A percentile compares a stretch with the other conserved stretches of the same genome.
These are phyloP conservation scores for Listronotus oregonensis DNA, from an alignment of 1,140 invertebrate species.

Conservation along the genomic window DNA sequence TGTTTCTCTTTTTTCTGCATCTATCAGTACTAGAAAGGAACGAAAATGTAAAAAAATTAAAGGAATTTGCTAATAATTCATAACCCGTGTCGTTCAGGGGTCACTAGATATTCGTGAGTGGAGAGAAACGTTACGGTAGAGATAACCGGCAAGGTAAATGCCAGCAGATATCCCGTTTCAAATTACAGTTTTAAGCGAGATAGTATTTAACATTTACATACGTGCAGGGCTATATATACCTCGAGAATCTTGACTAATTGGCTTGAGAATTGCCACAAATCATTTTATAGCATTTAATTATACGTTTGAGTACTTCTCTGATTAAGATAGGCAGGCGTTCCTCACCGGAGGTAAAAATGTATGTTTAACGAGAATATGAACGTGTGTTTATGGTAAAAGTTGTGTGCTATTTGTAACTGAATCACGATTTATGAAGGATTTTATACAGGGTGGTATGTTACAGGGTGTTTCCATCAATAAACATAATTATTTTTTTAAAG, in stretches of 20 bases:
- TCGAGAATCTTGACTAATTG: slow-evolving; percentile 23
- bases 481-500: no score
- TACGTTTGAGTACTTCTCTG: slow-evolving; percentile 24
- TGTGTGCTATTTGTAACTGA: no score
- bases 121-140: not conserved
- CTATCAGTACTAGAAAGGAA: no score
- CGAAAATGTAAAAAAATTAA: no score
- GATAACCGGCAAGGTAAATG: slow-evolving; percentile 2
- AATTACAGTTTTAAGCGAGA: not conserved
- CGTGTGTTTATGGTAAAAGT: slow-evolving; percentile 17
- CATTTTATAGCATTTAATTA: slow-evolving; percentile 33
- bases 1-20: no score
- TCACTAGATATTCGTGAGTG: slow-evolving; percentile 21
- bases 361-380: slow-evolving; percentile 15
- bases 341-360: slow-evolving; percentile 9
- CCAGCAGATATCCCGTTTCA: not conserved
- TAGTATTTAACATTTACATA: slow-evolving; percentile 2
- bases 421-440: no score
- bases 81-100: slow-evolving; percentile 11
- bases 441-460: no score
- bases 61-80: slow-evolving; percentile 13
- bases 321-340: slow-evolving; percentile 23
- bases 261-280: slow-evolving; percentile 29
- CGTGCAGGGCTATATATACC: not conserved
- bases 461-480: no score